Base-by-base conservation (phyloP, 2,797 vertebrate genomes). In the Monodelphis domestica region DNA sequence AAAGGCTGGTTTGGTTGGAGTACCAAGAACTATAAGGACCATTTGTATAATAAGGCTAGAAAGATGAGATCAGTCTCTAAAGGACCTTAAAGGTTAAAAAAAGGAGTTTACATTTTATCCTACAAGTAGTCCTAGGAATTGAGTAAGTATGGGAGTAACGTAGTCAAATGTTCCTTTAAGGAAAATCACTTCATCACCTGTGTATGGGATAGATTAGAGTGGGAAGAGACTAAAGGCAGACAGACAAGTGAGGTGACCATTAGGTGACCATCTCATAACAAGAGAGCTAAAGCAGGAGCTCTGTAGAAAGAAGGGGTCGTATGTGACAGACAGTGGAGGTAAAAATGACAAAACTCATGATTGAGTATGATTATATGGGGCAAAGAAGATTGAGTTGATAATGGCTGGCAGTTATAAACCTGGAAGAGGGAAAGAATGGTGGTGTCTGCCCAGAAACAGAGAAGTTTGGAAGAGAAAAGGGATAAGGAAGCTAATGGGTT, bases 101-200 rank as follows among this genome's bases (percentile, higher is more conserved):
- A 92, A 91, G 87, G 87, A 10, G 38, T 70, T 53, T 90, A 55
- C 54, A 93, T 90, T 95, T 90, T 78, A 78, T 93, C 94, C n/a
- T 91, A 89, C 52, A 38, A 29, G n/a, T 63, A 45, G 54, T 28
- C 14, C 29, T 54, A 10, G 38, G 24, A 78, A 33, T 59, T 52
- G 29, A 54, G 50, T 63, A 33, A 50, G 38, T 17, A 91, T 12
- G 91, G 12, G 15, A 92, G 28, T 38, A 54, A 51, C 12, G 50
- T 38, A 33, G 88, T 53, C 78, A 70, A 38, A 84, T 45, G 2
- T 24, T 78, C 63, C 10, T n/a, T 21, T 45, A 78, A 78, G n/a
- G 63, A 45, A 78, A 78, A 21, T 38, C 33, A n/a, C 6, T 70
- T 45, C 63, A 38, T 1, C 59, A 78, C 78, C n/a, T 38, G 2